Evolutionary conservation across 2,797 vertebrate species (phyloP), one percentile per base, ranked within the genome.

Genomic region (Mastacembelus armatus): DNA sequence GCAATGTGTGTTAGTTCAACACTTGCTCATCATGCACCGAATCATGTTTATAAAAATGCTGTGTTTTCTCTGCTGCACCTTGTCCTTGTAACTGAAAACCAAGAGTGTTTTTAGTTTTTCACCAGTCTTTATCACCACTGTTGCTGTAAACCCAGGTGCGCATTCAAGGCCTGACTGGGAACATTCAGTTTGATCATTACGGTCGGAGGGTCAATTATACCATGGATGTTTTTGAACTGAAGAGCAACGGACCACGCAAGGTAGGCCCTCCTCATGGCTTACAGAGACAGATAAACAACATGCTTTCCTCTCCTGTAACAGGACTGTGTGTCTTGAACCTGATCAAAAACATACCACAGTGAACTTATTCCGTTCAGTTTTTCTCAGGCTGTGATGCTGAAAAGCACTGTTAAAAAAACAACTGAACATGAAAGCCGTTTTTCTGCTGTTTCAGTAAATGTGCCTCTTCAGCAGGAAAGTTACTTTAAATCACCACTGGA

Each of bases 191-290:
- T 80, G 98, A 99, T 83, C 97, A 99, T 83, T 98, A 98, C 0
- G 98, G 98, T 42, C 95, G 97, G 24, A 94, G 98, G 85, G 94
- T 98, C 60, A 99, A 99, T 88, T 99, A 98, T 40, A 97, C 96
- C 29, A 98, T 99, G 96, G 97, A 99, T 50, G 96, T 99, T 63
- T 98, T 98, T 92, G 98, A 99, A 86, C 91, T 99, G 72, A 98
- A 95, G 84, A 97, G 94, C 84, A 96, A 95, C 0, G 98, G 98
- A 9, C 97, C 97, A 30, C 93, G 96, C 54, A 98, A 96, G 96
- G 98, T 98, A 84, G n/a, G 74, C 18, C 21, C 27, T 24, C 10
- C 1, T 35, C 26, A 12, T 5, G 8, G 10, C 21, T 21, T 12
- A 35, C 2, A 43, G 15, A 58, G 6, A 45, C 14, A 42, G 2